A percentile compares a stretch with the other conserved stretches of the same genome.
Evolutionary conservation across 2,888 invertebrate species (phyloP).

Genomic region (Drosophila macrothrix): DNA sequence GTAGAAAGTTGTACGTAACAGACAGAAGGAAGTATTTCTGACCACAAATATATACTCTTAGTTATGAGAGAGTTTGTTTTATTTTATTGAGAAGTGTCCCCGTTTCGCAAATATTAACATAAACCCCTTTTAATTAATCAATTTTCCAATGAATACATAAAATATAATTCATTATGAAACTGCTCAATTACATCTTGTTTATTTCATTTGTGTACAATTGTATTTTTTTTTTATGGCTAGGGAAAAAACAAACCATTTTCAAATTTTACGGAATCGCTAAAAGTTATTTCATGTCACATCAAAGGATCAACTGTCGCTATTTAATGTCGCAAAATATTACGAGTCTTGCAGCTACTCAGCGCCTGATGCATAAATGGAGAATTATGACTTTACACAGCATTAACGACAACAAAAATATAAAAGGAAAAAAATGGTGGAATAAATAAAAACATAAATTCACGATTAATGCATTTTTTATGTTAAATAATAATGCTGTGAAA

Average conservation of each 20-base stretch:
- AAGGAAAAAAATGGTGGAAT: slow-evolving; percentile 15
- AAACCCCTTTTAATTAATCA: not conserved
- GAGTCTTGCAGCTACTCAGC: slow-evolving; percentile 25
- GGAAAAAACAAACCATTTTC: not conserved
- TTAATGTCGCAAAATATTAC: slow-evolving; percentile 12
- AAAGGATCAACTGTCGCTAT: slow-evolving; percentile 4
- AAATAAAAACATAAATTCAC: slow-evolving; percentile 60
- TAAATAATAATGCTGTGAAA: slow-evolving; percentile 47
- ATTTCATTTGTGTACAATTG: not conserved
- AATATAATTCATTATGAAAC: not conserved
- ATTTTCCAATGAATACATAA: not conserved
- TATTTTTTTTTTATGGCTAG: not conserved
- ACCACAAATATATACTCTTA: not conserved
- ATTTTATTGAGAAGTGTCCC: not conserved
- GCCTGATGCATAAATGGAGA: slow-evolving; percentile 50
- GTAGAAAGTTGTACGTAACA: not conserved
- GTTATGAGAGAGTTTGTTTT: not conserved
- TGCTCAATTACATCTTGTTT: not conserved
- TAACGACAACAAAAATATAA: slow-evolving; percentile 37
- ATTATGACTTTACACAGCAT: slow-evolving; percentile 62
- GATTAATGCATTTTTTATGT: slow-evolving; percentile 63
- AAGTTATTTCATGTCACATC: slow-evolving; percentile 45
- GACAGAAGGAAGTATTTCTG: not conserved
- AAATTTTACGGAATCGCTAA: slow-evolving; percentile 37
- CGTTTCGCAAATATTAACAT: not conserved